phyloP scores from a whole-genome alignment of 2,113 vertebrate genomes.

The Antidorcas marsupialis region DNA sequence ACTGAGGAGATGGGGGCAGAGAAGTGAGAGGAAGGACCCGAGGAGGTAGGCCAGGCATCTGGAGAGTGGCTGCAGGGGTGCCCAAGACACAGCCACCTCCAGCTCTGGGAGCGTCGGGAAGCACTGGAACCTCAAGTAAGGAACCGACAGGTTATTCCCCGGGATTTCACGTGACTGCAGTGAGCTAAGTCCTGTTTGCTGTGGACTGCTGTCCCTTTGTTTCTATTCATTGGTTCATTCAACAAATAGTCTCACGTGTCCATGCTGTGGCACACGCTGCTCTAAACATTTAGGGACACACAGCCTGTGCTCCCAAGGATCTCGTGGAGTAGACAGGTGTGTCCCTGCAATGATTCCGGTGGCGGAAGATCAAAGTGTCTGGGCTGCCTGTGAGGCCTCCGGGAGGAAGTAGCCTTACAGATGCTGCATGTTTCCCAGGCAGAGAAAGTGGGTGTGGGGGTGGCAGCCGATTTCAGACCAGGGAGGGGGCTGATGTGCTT shows the following conservation, averaged over 20 bases:
- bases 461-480: not conserved
- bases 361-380: not conserved
- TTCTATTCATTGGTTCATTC: not conserved
- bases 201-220: not conserved
- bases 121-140: not conserved
- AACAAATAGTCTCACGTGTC: not conserved
- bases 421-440: not conserved
- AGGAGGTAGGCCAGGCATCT: not conserved
- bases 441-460: not conserved
- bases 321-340: not conserved
- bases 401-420: not conserved
- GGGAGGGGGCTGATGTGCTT: not conserved
- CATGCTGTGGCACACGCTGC: fast-evolving
- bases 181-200: not conserved
- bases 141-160: no score
- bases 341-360: no score
- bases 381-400: no score
- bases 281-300: not conserved
- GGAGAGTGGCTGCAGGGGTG: fast-evolving
- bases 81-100: not conserved
- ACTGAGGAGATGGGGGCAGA: not conserved
- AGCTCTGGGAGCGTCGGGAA: not conserved
- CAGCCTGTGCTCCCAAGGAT: not conserved
- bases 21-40: not conserved
- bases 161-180: not conserved